Evolutionary conservation across 2,888 invertebrate species (phyloP).

Genomic region (Eilema griseolum): DNA sequence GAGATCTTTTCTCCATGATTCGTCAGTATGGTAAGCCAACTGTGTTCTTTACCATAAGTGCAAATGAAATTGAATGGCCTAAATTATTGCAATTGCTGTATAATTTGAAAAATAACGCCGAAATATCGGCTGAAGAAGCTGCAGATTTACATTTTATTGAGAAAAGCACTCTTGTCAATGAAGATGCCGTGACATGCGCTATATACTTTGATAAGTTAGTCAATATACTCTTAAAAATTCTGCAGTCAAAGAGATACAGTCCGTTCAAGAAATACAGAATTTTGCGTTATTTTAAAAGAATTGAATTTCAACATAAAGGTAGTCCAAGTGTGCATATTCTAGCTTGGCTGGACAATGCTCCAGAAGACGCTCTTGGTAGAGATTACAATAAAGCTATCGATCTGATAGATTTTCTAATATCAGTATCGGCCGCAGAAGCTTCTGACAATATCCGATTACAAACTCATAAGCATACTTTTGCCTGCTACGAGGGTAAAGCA

Average conservation of each 20-base stretch:
- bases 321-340: slow-evolving; percentile 32
- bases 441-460: slow-evolving; percentile 48
- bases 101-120: slow-evolving; percentile 54
- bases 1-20: slow-evolving; percentile 71
- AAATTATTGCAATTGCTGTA: slow-evolving; percentile 58
- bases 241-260: slow-evolving; percentile 53
- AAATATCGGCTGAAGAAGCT: slow-evolving; percentile 46
- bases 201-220: slow-evolving; percentile 66
- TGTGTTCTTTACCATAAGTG: slow-evolving; percentile 66
- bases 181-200: no score
- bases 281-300: slow-evolving; percentile 39
- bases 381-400: slow-evolving; percentile 44
- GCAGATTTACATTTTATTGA: slow-evolving; percentile 40
- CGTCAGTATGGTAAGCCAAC: slow-evolving; percentile 66
- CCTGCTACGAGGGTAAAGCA: slow-evolving; percentile 52
- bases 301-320: slow-evolving; percentile 16
- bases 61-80: slow-evolving; percentile 66
- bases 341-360: slow-evolving; percentile 51
- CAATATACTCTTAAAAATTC: slow-evolving; percentile 47
- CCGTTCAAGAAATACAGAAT: slow-evolving; percentile 60
- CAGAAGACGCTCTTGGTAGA: slow-evolving; percentile 56
- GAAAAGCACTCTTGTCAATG: slow-evolving; percentile 51
- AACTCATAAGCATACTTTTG: slow-evolving; percentile 58
- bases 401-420: no score
- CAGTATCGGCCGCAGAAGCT: no score